Evolutionary conservation across 2,888 invertebrate genomes (phyloP).

Genomic region (Tricholauxania praeusta): DNA sequence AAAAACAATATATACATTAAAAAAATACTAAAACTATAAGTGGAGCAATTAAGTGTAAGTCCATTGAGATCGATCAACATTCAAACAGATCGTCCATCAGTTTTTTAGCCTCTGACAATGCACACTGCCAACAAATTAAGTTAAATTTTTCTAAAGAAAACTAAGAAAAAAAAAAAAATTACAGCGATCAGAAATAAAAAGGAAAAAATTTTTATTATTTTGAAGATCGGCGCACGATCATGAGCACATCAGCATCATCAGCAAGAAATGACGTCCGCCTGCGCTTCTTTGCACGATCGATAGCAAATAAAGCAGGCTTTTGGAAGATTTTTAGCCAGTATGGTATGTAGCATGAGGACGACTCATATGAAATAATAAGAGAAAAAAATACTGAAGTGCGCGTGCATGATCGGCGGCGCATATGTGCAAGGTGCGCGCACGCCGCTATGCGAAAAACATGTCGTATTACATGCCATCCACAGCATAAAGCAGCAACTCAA

Average conservation of each 20-base stretch:
- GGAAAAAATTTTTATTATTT: conserved; percentile 25
- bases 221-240: conserved; percentile 32
- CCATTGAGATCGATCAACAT: conserved; percentile 6
- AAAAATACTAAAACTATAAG: not conserved
- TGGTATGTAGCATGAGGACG: too few relatives aligned
- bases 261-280: not conserved
- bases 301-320: too few relatives aligned
- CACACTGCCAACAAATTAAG: conserved; percentile 27
- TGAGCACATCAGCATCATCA: conserved; percentile 7
- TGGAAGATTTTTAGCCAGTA: too few relatives aligned
- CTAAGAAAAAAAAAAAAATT: not conserved
- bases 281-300: too few relatives aligned
- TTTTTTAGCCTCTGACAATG: not conserved
- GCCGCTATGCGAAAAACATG: conserved; percentile 32
- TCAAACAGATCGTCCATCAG: conserved; percentile 1
- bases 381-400: not conserved
- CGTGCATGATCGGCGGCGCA: conserved; percentile 26
- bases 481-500: conserved; percentile 30
- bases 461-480: conserved; percentile 26
- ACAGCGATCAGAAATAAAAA: conserved; percentile 23
- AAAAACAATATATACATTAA: not conserved
- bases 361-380: too few relatives aligned
- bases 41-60: conserved; percentile 19
- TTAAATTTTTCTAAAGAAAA: conserved; percentile 23
- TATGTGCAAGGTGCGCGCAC: conserved; percentile 41